Percentiles rank a stretch among this genome's conserved stretches.
phyloP scores from a whole-genome alignment of 1,140 invertebrate genomes.

The Pygmarrhopalites habei region DNA sequence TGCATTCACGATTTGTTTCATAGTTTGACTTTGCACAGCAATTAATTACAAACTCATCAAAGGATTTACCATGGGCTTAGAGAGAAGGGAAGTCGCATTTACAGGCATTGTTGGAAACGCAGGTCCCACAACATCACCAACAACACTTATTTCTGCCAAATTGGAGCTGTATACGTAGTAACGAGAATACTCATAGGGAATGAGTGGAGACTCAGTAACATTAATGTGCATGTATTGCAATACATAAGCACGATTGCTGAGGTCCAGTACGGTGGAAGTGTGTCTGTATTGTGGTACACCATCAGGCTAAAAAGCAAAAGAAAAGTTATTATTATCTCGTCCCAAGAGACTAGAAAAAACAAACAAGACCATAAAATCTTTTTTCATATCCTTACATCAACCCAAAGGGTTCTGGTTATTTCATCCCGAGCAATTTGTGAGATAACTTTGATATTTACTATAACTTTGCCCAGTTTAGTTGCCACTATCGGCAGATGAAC shows the following conservation, averaged over 20 bases:
- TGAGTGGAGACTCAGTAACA: conserved; percentile 81
- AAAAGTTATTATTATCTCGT: conserved; percentile 9
- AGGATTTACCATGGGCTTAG: conserved; percentile 66
- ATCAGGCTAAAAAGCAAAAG: conserved; percentile 59
- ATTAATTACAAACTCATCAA: too few species aligned
- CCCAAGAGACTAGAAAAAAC: not conserved
- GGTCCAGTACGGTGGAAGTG: conserved; percentile 81
- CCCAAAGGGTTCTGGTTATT: conserved; percentile 61
- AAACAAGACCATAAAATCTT: conserved; percentile 1
- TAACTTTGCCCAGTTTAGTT: conserved; percentile 66
- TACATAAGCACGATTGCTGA: conserved; percentile 83
- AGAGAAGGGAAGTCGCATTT: conserved; percentile 70
- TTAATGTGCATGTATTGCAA: conserved; percentile 94
- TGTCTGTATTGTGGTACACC: conserved; percentile 85
- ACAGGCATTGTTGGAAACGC: conserved; percentile 88
- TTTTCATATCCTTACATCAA: conserved; percentile 56
- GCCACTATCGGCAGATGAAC: conserved; percentile 89
- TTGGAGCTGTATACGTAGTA: conserved; percentile 94
- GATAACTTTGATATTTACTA: conserved; percentile 72
- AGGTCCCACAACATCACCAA: conserved; percentile 90
- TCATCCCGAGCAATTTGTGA: conserved; percentile 75
- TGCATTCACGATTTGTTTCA: too few species aligned
- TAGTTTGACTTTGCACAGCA: too few species aligned
- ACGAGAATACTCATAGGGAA: conserved; percentile 77
- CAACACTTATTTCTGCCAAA: conserved; percentile 71